Base-by-base conservation (phyloP, 1,140 invertebrate genomes). In the Ectropis grisescens region DNA sequence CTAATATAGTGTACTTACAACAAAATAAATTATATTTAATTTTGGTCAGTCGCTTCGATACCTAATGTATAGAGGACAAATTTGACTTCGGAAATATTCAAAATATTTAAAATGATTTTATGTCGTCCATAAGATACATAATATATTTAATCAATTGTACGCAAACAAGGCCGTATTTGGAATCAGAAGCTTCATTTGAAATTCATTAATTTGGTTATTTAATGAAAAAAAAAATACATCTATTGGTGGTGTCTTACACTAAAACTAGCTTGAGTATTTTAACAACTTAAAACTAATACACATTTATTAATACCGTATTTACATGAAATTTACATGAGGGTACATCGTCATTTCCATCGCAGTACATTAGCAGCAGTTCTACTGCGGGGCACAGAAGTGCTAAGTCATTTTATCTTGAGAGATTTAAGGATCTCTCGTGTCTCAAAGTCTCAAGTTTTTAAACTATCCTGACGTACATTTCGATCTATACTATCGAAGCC, bases 1-100 rank as follows among this genome's bases (percentile, higher is more conserved):
- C 71, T 80, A 80, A 80, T 76, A 80, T 80, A 80, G 75, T 80
- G 75, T 72, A 74, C 46, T 57, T 65, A 60, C 22, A 65, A 41
- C 33, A 42, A 58, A 53, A 67, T 61, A 50, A 70, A 66, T 8
- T 19, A 19, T 19, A 4, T 19, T 19, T 4, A 3, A 19, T 19
- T 4, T 19, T 65, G 16, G 16, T 19, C 16, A 19, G 16, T 19
- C 16, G 16, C 16, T 4, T 19, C 8, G 16, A 19, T 19, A 19
- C 16, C 16, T 19, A n/a, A n/a, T n/a, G n/a, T n/a, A n/a, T n/a
- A n/a, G n/a, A n/a, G n/a, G n/a, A n/a, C n/a, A n/a, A n/a, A n/a
- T n/a, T n/a, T n/a, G n/a, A n/a, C n/a, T n/a, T n/a, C n/a, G n/a
- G n/a, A n/a, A n/a, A n/a, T n/a, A n/a, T n/a, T n/a, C n/a, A n/a